Evolutionary conservation across 2,888 invertebrate species (phyloP).

Genomic region (Elmis aenea): DNA sequence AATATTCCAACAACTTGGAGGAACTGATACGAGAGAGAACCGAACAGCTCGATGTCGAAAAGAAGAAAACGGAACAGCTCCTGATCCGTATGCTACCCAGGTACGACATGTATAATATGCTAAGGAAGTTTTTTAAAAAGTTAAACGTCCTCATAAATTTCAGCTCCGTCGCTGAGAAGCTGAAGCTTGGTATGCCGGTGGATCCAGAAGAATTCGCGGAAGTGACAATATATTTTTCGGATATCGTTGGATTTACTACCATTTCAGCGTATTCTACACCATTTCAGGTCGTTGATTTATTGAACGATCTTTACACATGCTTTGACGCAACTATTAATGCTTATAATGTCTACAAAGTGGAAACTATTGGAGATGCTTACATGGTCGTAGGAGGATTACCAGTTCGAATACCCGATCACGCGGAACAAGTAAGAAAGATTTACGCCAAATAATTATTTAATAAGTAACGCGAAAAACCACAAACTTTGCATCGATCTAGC

Average conservation of each 20-base stretch:
- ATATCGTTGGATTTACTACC: conserved; percentile 91
- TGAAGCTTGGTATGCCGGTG: conserved; percentile 84
- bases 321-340: conserved; percentile 92
- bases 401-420: conserved; percentile 72
- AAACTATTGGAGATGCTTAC: conserved; percentile 93
- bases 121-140: conserved; percentile 3
- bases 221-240: conserved; percentile 91
- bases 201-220: conserved; percentile 90
- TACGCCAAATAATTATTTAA: conserved; percentile 6
- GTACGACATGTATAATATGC: conserved; percentile 43
- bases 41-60: conserved; percentile 89
- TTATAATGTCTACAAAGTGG: conserved; percentile 88
- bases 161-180: conserved; percentile 86
- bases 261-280: conserved; percentile 90
- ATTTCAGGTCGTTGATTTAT: conserved; percentile 84
- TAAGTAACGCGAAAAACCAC: too few species aligned
- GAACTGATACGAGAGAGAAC: conserved; percentile 88
- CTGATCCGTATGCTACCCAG: conserved; percentile 84
- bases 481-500: too few species aligned
- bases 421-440: conserved; percentile 51
- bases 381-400: conserved; percentile 92
- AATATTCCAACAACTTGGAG: conserved; percentile 92
- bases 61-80: conserved; percentile 91
- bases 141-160: conserved; percentile 17
- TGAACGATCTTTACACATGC: conserved; percentile 89